phyloP scores from a whole-genome alignment of 1,140 invertebrate genomes.

The Bombus superbus region DNA sequence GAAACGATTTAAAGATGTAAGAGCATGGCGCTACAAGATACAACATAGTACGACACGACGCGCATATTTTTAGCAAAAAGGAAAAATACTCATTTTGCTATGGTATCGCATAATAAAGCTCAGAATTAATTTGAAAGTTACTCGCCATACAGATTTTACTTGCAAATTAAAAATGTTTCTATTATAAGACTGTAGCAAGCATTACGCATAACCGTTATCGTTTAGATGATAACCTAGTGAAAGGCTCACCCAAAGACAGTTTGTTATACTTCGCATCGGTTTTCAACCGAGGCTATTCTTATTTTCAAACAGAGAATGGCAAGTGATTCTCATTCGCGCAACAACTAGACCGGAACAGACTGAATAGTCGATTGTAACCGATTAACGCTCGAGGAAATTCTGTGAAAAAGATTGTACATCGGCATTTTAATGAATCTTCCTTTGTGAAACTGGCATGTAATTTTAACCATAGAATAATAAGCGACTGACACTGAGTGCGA shows the following conservation, averaged over 20 bases:
- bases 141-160: constrained; percentile 20
- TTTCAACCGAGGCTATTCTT: not conserved
- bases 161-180: constrained; percentile 50
- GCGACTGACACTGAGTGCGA: not conserved
- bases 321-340: not conserved
- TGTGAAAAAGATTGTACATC: not conserved
- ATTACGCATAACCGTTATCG: constrained; percentile 17
- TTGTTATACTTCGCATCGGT: not conserved
- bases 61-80: too few species aligned
- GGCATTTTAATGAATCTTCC: constrained; percentile 48
- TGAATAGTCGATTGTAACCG: constrained; percentile 18
- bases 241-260: too few species aligned
- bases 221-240: not conserved
- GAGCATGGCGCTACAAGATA: too few species aligned
- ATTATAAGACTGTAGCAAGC: not conserved
- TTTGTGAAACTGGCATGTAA: not conserved
- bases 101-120: not conserved
- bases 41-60: too few species aligned
- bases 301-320: not conserved
- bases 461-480: not conserved
- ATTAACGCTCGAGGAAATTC: constrained; percentile 37
- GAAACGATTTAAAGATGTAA: too few species aligned
- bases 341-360: not conserved
- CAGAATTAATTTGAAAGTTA: not conserved
- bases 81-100: not conserved